Conservation (phyloP, 1,140 invertebrate genomes). For the Leptopilina boulardi region DNA sequence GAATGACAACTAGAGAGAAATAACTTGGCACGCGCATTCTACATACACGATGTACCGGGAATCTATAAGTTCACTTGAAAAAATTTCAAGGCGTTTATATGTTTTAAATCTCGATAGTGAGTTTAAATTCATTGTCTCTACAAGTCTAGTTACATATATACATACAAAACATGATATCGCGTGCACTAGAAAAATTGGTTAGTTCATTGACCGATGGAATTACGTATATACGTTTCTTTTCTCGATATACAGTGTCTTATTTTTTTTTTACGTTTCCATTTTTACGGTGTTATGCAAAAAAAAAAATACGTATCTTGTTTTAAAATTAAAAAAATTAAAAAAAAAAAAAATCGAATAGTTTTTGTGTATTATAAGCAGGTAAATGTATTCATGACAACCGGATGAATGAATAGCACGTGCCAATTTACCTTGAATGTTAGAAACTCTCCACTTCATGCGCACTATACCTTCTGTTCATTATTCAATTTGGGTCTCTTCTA, state of each 20-base stretch:
- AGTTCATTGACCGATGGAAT: constrained; percentile 3
- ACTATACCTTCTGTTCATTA: background rate
- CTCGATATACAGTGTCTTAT: too few relatives aligned
- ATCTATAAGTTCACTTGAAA: background rate
- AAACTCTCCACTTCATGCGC: constrained; percentile 22
- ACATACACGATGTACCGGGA: background rate
- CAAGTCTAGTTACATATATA: too few relatives aligned
- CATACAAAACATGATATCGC: background rate
- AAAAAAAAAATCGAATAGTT: background rate
- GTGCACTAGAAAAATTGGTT: background rate
- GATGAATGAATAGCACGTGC: constrained; percentile 27
- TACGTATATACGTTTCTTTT: too few relatives aligned
- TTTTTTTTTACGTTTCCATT: too few relatives aligned
- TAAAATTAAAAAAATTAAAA: background rate
- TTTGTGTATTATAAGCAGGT: background rate
- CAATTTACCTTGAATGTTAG: constrained; percentile 16
- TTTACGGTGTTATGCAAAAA: too few relatives aligned
- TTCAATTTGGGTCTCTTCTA: constrained; percentile 28
- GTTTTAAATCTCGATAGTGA: too few relatives aligned
- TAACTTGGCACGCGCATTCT: constrained; percentile 20
- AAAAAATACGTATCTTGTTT: too few relatives aligned
- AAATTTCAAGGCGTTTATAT: background rate
- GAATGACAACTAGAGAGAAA: constrained; percentile 30
- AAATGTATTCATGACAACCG: constrained; percentile 9
- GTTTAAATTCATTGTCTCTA: too few relatives aligned